Conservation (phyloP, 2,888 invertebrate genomes). For the Lottia gigantea region DNA sequence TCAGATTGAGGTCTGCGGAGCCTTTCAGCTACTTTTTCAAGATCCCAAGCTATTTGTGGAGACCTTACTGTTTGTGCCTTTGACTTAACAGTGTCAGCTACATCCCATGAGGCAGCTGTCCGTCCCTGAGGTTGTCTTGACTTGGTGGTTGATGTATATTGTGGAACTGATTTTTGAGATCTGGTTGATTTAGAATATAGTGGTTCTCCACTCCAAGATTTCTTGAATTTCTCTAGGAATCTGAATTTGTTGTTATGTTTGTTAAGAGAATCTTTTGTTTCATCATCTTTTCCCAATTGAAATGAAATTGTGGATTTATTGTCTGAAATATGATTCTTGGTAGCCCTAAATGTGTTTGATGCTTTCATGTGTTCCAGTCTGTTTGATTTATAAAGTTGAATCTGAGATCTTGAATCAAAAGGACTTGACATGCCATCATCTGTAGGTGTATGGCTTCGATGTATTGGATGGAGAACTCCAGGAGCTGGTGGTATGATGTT, state of each 20-base stretch:
- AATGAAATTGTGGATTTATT: background rate
- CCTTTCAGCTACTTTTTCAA: too few species aligned
- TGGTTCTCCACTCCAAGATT: background rate
- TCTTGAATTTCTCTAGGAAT: background rate
- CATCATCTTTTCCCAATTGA: background rate
- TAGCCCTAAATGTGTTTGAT: background rate
- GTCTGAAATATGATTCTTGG: constrained; percentile 13
- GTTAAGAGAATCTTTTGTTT: background rate
- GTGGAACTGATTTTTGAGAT: too few species aligned
- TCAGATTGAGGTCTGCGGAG: too few species aligned
- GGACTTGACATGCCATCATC: constrained; percentile 9
- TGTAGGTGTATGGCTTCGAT: background rate
- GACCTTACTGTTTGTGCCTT: too few species aligned
- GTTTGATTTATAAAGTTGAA: background rate
- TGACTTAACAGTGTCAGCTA: too few species aligned
- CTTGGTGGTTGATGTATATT: background rate
- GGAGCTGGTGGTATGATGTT: constrained; percentile 22
- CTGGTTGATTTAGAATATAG: background rate
- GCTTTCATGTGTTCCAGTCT: background rate
- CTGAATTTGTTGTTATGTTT: background rate
- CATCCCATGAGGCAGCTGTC: too few species aligned
- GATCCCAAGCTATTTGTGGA: too few species aligned
- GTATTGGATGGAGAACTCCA: background rate
- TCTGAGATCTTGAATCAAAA: background rate
- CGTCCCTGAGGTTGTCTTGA: background rate